Evolutionary conservation across 2,797 vertebrate genomes (phyloP).

Genomic region (Simalia tracyae): DNA sequence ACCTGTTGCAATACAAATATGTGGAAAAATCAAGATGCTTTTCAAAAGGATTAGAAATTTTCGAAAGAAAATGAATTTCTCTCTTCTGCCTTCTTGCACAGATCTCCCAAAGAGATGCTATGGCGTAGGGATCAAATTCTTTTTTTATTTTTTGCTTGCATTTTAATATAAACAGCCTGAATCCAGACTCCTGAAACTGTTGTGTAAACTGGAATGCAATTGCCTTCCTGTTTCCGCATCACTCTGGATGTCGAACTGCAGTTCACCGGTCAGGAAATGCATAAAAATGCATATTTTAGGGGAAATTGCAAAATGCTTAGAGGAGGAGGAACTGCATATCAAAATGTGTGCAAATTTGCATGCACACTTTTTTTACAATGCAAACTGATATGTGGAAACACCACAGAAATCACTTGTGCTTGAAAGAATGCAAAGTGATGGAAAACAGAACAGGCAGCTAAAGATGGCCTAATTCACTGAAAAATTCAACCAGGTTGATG

Average conservation of each 20-base stretch:
- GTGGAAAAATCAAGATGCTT: background rate
- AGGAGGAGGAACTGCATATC: background rate
- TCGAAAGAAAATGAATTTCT: background rate
- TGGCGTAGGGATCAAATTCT: background rate
- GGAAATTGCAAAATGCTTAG: background rate
- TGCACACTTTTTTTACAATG: background rate
- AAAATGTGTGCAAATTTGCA: background rate
- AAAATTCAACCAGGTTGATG: background rate
- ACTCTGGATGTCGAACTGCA: background rate
- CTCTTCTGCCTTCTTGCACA: background rate
- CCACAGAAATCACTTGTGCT: background rate
- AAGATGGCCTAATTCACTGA: background rate
- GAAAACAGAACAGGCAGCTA: background rate
- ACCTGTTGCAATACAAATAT: background rate
- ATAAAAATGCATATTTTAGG: background rate
- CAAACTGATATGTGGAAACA: background rate
- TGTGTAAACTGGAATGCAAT: background rate
- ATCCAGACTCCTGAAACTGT: background rate
- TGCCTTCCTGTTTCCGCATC: background rate
- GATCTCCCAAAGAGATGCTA: background rate
- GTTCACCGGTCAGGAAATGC: background rate
- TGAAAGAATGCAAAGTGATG: background rate
- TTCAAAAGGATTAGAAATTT: background rate
- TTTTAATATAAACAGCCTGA: background rate
- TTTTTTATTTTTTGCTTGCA: background rate